A percentile compares a stretch with the other conserved stretches of the same genome.
These are phyloP conservation scores for Heliconius aoede DNA, from an alignment of 2,888 invertebrate genomes.

Conservation along the genomic window DNA sequence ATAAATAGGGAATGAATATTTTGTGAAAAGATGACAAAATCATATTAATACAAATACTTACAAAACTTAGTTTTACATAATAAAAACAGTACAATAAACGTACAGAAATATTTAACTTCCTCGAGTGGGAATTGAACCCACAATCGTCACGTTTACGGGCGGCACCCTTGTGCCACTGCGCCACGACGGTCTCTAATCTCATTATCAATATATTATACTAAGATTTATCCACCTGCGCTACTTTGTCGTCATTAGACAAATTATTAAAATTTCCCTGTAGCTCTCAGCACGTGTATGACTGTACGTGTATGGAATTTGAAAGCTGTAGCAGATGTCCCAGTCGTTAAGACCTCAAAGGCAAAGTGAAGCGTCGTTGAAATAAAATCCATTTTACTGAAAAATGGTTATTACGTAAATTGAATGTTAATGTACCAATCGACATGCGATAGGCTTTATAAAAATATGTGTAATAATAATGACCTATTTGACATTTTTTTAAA, in stretches of 20 bases:
- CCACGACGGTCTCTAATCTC: no score
- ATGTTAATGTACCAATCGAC: constrained; percentile 38
- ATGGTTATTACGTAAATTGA: constrained; percentile 24
- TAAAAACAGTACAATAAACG: no score
- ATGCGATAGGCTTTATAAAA: not conserved
- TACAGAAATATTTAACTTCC: no score
- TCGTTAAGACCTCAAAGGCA: constrained; percentile 40
- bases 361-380: constrained; percentile 35
- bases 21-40: no score
- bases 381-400: constrained; percentile 36
- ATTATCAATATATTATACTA: no score
- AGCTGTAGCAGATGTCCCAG: constrained; percentile 32
- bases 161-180: no score
- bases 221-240: not conserved
- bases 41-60: no score
- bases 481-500: no score
- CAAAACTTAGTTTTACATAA: no score
- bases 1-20: no score
- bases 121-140: no score
- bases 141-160: no score
- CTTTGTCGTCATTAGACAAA: constrained; percentile 21
- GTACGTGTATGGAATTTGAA: constrained; percentile 39
- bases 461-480: not conserved
- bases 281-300: constrained; percentile 26
- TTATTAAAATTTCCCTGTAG: constrained; percentile 40